Base-by-base conservation (phyloP, 2,113 vertebrate species). In the Syrmaticus mikado region DNA sequence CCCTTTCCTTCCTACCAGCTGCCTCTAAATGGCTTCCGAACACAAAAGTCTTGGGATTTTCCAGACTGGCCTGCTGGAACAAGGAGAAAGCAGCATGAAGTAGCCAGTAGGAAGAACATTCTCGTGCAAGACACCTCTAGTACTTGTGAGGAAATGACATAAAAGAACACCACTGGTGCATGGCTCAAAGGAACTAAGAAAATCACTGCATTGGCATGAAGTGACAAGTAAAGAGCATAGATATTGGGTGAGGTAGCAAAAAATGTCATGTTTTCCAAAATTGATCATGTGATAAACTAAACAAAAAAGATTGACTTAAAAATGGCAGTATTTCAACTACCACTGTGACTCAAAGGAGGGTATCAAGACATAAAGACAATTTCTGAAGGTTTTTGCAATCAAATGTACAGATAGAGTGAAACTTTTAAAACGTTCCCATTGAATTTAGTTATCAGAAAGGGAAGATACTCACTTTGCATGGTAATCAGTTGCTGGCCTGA, bases 401-500 rank as follows among this genome's bases (percentile, higher is more conserved):
- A 90, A 82, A 89, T 30, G 52, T 13, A 58, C 25, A 71, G 46
- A 72, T 27, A 4, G 9, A 74, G 52, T 34, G 11, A 64, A 91
- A 78, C n/a, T 74, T 82, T 24, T 40, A 74, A 94, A 94, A 76
- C 18, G 86, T 87, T 82, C 65, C 40, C 22, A 93, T 9, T 81
- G n/a, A 57, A 28, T 81, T 13, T 78, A 83, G 77, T 36, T 78
- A 68, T 82, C 10, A 75, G 25, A 78, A 90, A 13, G 60, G 46
- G 28, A 53, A 15, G 38, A 36, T 89, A 89, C 98, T 96, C 94
- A 99, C 99, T 98, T 99, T 98, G 98, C 98, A 82, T 99, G 98
- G 97, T 99, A 99, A 97, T 99, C 99, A 76, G 98, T 99, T 95
- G 99, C 99, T 98, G 99, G 99, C 97, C 98, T 98, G 95, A 99